These are phyloP conservation scores for Xylota segnis DNA, from an alignment of 2,888 invertebrate species.

Conservation along the genomic window DNA sequence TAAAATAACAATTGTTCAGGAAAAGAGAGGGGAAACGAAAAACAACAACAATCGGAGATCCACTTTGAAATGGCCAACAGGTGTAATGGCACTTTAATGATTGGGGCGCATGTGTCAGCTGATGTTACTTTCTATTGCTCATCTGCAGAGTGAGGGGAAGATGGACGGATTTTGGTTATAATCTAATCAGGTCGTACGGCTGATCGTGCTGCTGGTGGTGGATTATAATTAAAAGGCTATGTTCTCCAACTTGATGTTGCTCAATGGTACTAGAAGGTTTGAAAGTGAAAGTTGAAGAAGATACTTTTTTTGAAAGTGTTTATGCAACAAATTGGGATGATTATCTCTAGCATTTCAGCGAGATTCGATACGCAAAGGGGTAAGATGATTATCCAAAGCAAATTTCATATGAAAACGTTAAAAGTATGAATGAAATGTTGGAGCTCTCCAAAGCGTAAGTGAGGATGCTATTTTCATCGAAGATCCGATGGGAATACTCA, in stretches of 20 bases:
- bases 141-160: neutral
- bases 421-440: no score
- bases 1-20: constrained; percentile 23
- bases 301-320: neutral
- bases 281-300: constrained; percentile 24
- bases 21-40: constrained; percentile 11
- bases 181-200: constrained; percentile 22
- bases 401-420: no score
- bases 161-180: constrained; percentile 21
- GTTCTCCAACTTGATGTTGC: constrained; percentile 3
- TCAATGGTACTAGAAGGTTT: constrained; percentile 16
- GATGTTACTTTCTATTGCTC: constrained; percentile 36
- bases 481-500: no score
- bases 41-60: constrained; percentile 24
- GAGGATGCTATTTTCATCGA: no score
- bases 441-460: no score
- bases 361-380: no score
- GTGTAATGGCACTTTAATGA: constrained; percentile 29
- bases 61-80: constrained; percentile 35
- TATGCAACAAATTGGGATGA: neutral
- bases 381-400: no score
- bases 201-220: neutral
- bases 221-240: constrained; percentile 33
- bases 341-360: neutral
- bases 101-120: neutral